Evolutionary conservation across 2,797 vertebrate genomes (phyloP), one percentile per base, ranked within the genome.

Genomic region (Euphonia xanthogaster): DNA sequence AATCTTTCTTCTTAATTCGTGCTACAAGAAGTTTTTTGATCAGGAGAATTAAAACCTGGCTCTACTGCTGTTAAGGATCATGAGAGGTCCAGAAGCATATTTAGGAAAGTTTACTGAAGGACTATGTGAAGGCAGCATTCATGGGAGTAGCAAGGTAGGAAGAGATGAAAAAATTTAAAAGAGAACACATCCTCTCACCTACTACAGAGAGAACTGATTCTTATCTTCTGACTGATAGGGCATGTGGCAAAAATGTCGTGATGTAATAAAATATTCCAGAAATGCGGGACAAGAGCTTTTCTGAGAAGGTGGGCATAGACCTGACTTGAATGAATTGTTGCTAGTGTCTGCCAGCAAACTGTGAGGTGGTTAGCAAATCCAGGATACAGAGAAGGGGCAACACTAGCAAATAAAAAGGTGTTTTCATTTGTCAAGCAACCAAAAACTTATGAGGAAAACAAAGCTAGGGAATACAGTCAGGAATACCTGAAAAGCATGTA

Each of bases 161-260:
- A 1, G 7, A 55, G 24, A 31, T 42, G 14, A 57, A 82, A 48
- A 13, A 79, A 53, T 65, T 75, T 68, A 44, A 53, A 73, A 57
- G 31, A 63, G 33, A 14, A 48, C 8, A 28, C 6, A 23, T 42
- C 14, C 55, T 39, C 19, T 74, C 74, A 58, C 16, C 39, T 65
- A 4, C 27, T 53, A n/a, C 25, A 44, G 50, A 31, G 22, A 67
- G 42, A 88, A 71, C 18, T 37, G 47, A 55, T 33, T 75, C 5
- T 2, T 27, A 4, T 73, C 9, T 44, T 86, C 31, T 78, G 35
- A 39, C 31, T 47, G 30, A 85, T 31, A 28, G 7, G 20, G 16
- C 45, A 78, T 0, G 0, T 37, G 33, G 25, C 13, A 85, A 62
- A 78, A 73, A 58, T 40, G 12, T 40, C 10, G 45, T 1, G 1